These are phyloP conservation scores for Myodes glareolus DNA, from an alignment of 2,113 vertebrate genomes.

Conservation along the genomic window DNA sequence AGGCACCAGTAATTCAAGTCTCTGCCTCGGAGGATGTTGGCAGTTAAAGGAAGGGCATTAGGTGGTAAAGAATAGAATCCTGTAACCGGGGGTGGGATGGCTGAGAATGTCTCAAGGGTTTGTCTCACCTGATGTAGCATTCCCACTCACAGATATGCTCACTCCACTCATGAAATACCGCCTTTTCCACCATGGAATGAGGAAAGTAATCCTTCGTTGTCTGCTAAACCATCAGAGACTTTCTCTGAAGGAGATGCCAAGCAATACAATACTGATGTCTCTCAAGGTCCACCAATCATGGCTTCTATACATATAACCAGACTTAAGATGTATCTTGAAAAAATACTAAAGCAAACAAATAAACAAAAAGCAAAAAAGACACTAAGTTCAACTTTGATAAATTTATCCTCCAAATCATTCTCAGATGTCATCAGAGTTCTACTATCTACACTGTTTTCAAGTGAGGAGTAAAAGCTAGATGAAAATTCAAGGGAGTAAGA, in stretches of 20 bases:
- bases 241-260: neutral
- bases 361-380: no score
- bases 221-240: neutral
- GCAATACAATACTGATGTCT: neutral
- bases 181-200: neutral
- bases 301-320: neutral
- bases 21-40: neutral
- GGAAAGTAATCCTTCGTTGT: neutral
- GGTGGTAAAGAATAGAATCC: neutral
- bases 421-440: conserved; percentile 1
- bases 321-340: neutral
- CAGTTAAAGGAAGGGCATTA: neutral
- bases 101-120: neutral
- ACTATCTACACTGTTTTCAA: neutral
- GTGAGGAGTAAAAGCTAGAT: neutral
- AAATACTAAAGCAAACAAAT: neutral
- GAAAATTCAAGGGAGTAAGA: conserved; percentile 7
- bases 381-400: neutral
- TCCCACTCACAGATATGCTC: neutral
- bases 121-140: neutral
- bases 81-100: neutral
- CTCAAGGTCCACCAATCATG: neutral
- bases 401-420: neutral
- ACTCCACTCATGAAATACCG: neutral
- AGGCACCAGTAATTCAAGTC: neutral